Base-by-base conservation (phyloP, 2,113 vertebrate genomes). In the Seriola aureovittata region DNA sequence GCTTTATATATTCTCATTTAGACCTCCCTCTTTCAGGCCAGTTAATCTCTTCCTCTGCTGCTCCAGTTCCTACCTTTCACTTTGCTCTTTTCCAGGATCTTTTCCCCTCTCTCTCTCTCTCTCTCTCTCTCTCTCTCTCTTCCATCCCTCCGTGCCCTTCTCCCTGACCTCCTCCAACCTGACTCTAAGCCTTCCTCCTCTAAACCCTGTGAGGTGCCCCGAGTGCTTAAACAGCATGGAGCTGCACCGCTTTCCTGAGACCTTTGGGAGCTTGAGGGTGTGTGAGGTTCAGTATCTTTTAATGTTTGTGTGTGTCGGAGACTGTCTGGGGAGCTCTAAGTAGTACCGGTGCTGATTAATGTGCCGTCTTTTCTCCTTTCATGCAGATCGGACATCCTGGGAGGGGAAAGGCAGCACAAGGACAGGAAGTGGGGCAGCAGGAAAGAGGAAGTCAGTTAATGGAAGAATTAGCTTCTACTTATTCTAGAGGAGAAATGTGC, bases 31-130 rank as follows among this genome's bases (percentile, higher is more conserved):
- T 81, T 72, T 84, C 78, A 75, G 23, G 42, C 25, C 12, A 0
- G 14, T 75, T 89, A 85, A 89, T 89, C 84, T 90, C 58, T 81
- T 52, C 48, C 55, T 79, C 66, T 83, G 54, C 76, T 66, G 71
- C 67, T 75, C 48, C 67, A 75, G 44, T 86, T 63, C 73, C 57
- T 65, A 70, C 74, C 50, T 84, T 85, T 84, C 16, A 58, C 81
- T 71, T 81, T 42, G 66, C 38, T 76, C 36, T 65, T 85, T 67
- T 86, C 40, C 73, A 38, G 40, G 50, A 71, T 70, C 21, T 46
- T 67, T 71, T 78, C 36, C 67, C 50, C 42, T 80, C 77, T 78
- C 38, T 88, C 38, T 55, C 40, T 63, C 29, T 29, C 29, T 29
- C 29, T 29, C 29, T 79, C 76, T 78, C 38, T 88, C 38, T 55